phyloP scores from a whole-genome alignment of 2,113 vertebrate species.

The Aspidoscelis tigris region DNA sequence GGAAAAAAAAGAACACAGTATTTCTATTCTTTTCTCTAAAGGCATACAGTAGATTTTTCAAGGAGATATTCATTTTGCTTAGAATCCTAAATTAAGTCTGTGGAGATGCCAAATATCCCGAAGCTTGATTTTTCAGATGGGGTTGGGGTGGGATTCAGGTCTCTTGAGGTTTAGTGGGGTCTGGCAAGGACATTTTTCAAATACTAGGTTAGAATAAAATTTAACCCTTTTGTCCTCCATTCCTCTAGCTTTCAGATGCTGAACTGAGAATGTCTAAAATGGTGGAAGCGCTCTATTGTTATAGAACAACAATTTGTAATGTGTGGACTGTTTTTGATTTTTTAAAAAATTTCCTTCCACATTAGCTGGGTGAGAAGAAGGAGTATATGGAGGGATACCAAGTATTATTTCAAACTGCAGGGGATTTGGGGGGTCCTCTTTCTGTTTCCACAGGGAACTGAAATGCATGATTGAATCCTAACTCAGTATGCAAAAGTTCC shows the following conservation, averaged over 20 bases:
- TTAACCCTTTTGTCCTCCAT: constrained; percentile 5
- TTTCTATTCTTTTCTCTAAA: constrained; percentile 16
- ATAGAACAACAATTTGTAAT: neutral
- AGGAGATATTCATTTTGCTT: constrained; percentile 1
- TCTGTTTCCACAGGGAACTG: neutral
- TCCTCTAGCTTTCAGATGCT: neutral
- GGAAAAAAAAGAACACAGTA: neutral
- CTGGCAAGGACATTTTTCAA: constrained; percentile 18
- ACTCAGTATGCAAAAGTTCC: too few species aligned
- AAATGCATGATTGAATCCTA: too few species aligned
- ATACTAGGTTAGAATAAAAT: neutral
- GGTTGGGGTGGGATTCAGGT: neutral
- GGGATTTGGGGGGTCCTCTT: neutral
- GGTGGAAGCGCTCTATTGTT: neutral
- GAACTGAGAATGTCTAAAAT: neutral
- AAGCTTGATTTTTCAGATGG: neutral
- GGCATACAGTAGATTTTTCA: constrained; percentile 25
- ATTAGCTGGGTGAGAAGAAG: neutral
- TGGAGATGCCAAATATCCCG: constrained; percentile 30
- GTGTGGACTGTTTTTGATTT: neutral
- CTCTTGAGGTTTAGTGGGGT: constrained; percentile 25
- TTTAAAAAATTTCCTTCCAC: neutral
- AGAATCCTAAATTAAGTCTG: constrained; percentile 5
- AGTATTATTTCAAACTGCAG: neutral
- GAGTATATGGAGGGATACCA: neutral